phyloP scores from a whole-genome alignment of 2,797 vertebrate genomes.

The Acipenser oxyrinchus region DNA sequence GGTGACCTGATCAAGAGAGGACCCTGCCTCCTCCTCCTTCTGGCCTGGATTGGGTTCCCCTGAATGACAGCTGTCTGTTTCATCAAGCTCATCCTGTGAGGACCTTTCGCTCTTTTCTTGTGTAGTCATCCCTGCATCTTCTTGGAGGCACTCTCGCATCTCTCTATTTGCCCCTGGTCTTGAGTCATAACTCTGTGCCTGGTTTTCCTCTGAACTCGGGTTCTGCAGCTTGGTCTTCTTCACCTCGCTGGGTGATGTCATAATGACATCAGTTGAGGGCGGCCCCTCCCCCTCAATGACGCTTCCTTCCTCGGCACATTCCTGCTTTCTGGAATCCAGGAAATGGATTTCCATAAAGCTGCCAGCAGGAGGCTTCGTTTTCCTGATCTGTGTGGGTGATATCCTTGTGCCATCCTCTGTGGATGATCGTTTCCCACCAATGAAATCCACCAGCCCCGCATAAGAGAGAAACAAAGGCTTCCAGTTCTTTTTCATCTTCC shows the following conservation, averaged over 20 bases:
- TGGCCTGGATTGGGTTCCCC: not conserved
- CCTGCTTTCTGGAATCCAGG: conserved; percentile 7
- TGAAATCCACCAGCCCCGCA: not conserved
- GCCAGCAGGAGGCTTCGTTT: not conserved
- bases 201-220: not conserved
- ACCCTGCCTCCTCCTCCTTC: not conserved
- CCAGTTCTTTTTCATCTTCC: not conserved
- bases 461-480: not conserved
- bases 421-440: conserved; percentile 6
- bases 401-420: not conserved
- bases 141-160: not conserved
- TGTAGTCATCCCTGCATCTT: not conserved
- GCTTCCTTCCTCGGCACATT: not conserved
- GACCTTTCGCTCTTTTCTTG: not conserved
- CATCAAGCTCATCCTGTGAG: not conserved
- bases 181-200: not conserved
- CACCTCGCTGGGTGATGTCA: not conserved
- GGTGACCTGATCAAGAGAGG: not conserved
- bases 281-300: not conserved
- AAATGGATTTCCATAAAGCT: conserved; percentile 1
- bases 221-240: not conserved
- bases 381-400: conserved; percentile 5
- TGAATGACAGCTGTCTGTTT: not conserved
- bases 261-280: not conserved
- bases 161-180: not conserved